Conservation (phyloP, 2,888 invertebrate genomes). For the Reticulitermes lucifugus region DNA sequence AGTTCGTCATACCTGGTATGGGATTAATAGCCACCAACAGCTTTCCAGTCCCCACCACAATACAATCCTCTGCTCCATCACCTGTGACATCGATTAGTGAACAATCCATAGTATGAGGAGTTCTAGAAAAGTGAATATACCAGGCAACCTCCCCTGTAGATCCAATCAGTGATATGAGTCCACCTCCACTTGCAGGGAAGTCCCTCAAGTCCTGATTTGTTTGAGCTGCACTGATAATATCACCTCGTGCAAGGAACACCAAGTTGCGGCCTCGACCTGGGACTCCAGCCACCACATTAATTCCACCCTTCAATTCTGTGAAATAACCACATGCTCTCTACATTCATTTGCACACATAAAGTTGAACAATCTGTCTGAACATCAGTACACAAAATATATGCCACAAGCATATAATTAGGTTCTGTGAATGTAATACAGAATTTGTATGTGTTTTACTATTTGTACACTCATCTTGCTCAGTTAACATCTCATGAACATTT, state of each 20-base stretch:
- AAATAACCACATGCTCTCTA: slow-evolving; percentile 44
- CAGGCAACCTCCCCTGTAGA: slow-evolving; percentile 79
- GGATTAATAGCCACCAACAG: slow-evolving; percentile 72
- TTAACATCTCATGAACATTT: too few species aligned
- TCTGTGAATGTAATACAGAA: too few species aligned
- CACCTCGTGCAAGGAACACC: slow-evolving; percentile 78
- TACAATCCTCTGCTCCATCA: slow-evolving; percentile 79
- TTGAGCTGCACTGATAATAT: slow-evolving; percentile 32
- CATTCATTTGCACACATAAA: background rate
- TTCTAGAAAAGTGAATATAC: slow-evolving; percentile 76
- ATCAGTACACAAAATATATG: too few species aligned
- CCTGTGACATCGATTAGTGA: slow-evolving; percentile 77
- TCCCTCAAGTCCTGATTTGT: slow-evolving; percentile 50
- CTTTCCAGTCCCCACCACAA: slow-evolving; percentile 79
- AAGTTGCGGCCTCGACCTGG: slow-evolving; percentile 76
- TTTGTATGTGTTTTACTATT: too few species aligned
- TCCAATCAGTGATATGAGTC: slow-evolving; percentile 77
- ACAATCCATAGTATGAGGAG: slow-evolving; percentile 81
- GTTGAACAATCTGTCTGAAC: too few species aligned
- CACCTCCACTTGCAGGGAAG: slow-evolving; percentile 62
- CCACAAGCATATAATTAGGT: too few species aligned
- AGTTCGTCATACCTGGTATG: slow-evolving; percentile 64
- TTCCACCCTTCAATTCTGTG: slow-evolving; percentile 74
- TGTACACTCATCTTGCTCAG: too few species aligned
- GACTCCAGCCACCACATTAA: slow-evolving; percentile 76